Evolutionary conservation across 1,140 invertebrate genomes (phyloP).

Genomic region (Gerris buenoi): DNA sequence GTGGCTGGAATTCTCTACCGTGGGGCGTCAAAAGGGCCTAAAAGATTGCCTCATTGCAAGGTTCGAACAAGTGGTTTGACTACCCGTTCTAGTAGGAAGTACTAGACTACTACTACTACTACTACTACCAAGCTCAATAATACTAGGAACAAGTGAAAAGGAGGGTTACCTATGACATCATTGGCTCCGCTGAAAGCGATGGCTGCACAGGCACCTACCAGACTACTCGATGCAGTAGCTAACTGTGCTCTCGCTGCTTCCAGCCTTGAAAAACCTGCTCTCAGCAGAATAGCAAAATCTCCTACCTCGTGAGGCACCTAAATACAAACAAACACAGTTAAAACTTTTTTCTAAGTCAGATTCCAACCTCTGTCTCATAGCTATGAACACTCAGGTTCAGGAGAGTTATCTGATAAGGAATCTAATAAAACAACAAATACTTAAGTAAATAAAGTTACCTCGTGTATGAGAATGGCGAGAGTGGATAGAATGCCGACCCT

Average conservation of each 20-base stretch:
- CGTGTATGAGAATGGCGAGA: constrained; percentile 80
- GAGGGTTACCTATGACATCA: constrained; percentile 9
- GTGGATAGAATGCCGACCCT: constrained; percentile 80
- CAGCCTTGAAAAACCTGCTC: constrained; percentile 78
- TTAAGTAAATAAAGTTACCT: no score
- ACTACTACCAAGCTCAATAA: no score
- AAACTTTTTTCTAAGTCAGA: background rate
- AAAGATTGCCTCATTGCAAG: no score
- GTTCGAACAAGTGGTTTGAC: no score
- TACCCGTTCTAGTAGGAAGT: no score
- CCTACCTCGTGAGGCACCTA: constrained; percentile 85
- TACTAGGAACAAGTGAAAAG: no score
- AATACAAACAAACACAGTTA: background rate
- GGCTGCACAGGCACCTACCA: constrained; percentile 73
- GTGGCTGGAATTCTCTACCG: no score
- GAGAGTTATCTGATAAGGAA: background rate
- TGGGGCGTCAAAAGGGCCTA: no score
- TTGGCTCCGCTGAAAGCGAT: constrained; percentile 42
- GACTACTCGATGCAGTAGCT: constrained; percentile 68
- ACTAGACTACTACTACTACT: no score
- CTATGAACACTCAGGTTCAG: background rate
- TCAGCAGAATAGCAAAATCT: constrained; percentile 93
- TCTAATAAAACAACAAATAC: no score
- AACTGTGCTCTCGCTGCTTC: constrained; percentile 85
- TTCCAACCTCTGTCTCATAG: background rate